Base-by-base conservation (phyloP, 2,113 vertebrate species). In the Eudorcas thomsonii region DNA sequence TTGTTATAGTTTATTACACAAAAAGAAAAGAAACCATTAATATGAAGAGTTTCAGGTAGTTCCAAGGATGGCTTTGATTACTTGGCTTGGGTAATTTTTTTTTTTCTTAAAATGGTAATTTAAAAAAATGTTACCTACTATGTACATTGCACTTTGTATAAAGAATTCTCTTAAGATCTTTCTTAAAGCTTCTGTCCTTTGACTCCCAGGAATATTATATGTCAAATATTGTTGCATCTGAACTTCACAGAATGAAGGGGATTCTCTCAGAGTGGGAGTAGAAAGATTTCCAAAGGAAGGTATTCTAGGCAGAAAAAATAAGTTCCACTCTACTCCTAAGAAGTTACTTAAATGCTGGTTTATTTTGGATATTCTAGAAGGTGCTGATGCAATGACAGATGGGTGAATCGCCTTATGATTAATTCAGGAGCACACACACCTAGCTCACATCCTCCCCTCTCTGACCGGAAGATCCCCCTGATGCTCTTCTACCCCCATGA, bases 401-500 rank as follows among this genome's bases (percentile, higher is more conserved):
- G 5, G 6, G 1, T 80, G 14, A 62, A 26, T n/a, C 15, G 0
- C 13, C 64, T 84, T 50, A 25, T 3, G n/a, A 21, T 17, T 23
- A 11, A 54, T 3, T 48, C 39, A 45, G 78, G 21, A 74, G 15
- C 15, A 3, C 1, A 26, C 8, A 52, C 0, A 17, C 25, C 28
- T 45, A 26, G 55, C 2, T 74, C 30, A 16, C 4, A 19, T 9
- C 33, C 5, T 39, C 30, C 11, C 1, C 16, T 2, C 28, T 67
- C 50, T 57, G 10, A 39, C 78, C 43, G 5, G 43, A 77, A 93
- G 3, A 13, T 1, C 11, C 14, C 26, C 48, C 11, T 57, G 7
- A 9, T 33, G 4, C 39, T n/a, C 1, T 19, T 71, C 13, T 30
- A 6, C 3, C 23, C 6, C 4, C 15, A 6, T 3, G 36, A 77